Conservation (phyloP, 2,113 vertebrate species). For the Anarhynchus alexandrinus region DNA sequence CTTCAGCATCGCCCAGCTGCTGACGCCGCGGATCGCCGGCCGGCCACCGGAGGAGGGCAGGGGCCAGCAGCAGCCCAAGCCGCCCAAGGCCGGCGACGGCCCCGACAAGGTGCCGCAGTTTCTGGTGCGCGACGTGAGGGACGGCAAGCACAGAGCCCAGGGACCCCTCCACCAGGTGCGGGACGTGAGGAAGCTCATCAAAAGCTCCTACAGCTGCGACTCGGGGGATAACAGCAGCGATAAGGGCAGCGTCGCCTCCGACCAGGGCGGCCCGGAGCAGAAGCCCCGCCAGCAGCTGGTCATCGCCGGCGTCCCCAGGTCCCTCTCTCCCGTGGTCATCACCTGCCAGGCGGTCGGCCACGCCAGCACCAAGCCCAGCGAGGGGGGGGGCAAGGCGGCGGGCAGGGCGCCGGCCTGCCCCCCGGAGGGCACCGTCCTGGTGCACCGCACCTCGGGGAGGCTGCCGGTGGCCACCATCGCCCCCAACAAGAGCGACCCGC, state of each 20-base stretch:
- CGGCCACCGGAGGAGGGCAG: slow-evolving; percentile 73
- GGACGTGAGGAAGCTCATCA: slow-evolving; percentile 93
- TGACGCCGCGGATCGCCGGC: slow-evolving; percentile 75
- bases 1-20: slow-evolving; percentile 84
- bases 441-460: slow-evolving; percentile 74
- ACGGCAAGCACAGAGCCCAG: slow-evolving; percentile 83
- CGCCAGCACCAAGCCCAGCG: slow-evolving; percentile 59
- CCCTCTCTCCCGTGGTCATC: slow-evolving; percentile 90
- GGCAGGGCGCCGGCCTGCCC: slow-evolving; percentile 18
- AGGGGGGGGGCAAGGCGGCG: slow-evolving; percentile 11
- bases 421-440: slow-evolving; percentile 74
- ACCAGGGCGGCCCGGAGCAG: slow-evolving; percentile 72
- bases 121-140: slow-evolving; percentile 87
- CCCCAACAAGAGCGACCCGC: slow-evolving; percentile 74
- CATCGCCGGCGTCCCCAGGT: slow-evolving; percentile 51
- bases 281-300: slow-evolving; percentile 72
- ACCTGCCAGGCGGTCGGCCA: slow-evolving; percentile 89
- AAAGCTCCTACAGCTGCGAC: slow-evolving; percentile 86
- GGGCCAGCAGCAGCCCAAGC: slow-evolving; percentile 57
- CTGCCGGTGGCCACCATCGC: slow-evolving; percentile 71
- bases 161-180: slow-evolving; percentile 91
- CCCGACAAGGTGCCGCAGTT: slow-evolving; percentile 91
- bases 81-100: slow-evolving; percentile 74
- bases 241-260: slow-evolving; percentile 66
- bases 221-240: slow-evolving; percentile 82